phyloP scores from a whole-genome alignment of 2,113 vertebrate species.

The Sylvia atricapilla region DNA sequence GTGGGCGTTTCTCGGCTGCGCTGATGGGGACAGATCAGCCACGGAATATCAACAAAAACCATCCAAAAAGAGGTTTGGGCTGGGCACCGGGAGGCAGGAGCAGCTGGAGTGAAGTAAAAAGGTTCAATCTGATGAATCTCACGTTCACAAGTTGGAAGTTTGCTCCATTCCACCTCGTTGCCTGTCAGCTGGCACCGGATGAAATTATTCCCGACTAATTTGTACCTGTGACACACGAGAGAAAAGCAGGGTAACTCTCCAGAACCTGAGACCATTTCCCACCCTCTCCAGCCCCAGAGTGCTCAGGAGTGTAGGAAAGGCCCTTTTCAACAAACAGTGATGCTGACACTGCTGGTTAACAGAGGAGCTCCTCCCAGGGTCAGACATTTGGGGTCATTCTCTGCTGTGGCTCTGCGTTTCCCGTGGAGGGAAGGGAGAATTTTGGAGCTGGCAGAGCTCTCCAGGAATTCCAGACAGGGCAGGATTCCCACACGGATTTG shows the following conservation, averaged over 20 bases:
- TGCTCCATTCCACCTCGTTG: neutral
- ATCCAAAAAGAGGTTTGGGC: rapidly evolving
- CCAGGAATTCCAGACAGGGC: rapidly evolving
- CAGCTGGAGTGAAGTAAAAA: neutral
- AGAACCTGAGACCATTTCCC: neutral
- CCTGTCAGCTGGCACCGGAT: slow-evolving; percentile 11
- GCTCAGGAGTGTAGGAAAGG: neutral
- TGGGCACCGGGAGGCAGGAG: rapidly evolving
- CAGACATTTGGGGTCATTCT: rapidly evolving
- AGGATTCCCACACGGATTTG: neutral
- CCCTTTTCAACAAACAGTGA: neutral
- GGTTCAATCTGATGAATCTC: neutral
- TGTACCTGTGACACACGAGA: neutral
- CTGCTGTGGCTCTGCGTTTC: neutral
- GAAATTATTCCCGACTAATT: neutral
- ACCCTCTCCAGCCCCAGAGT: rapidly evolving
- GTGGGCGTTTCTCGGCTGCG: neutral
- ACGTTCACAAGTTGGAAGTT: slow-evolving; percentile 43
- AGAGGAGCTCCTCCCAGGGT: neutral
- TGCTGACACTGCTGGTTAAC: neutral
- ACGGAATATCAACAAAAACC: rapidly evolving
- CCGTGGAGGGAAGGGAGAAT: rapidly evolving
- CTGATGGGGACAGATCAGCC: neutral
- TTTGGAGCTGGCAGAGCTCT: neutral
- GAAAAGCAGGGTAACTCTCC: rapidly evolving